Evolutionary conservation across 2,888 invertebrate species (phyloP).

Genomic region (Crepidodera aurea): DNA sequence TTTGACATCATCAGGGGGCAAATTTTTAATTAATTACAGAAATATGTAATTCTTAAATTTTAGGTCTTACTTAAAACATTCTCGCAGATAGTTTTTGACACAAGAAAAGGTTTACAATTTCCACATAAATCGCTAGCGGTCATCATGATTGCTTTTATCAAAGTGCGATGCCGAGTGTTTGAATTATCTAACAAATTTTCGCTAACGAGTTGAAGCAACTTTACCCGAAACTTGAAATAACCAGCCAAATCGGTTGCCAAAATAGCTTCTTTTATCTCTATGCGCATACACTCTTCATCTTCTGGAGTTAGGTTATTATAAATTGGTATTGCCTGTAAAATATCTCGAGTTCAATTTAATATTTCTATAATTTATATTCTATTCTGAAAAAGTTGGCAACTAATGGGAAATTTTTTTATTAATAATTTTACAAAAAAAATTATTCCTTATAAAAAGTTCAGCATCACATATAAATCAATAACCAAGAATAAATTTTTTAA

Average conservation of each 20-base stretch:
- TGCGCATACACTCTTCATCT: conserved; percentile 61
- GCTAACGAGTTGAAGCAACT: conserved; percentile 64
- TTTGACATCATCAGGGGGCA: too few relatives aligned
- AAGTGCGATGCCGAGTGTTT: conserved; percentile 62
- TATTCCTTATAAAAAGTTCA: too few relatives aligned
- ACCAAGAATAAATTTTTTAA: too few relatives aligned
- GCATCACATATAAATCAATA: too few relatives aligned
- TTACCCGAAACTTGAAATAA: conserved; percentile 66
- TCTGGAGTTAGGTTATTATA: conserved; percentile 59
- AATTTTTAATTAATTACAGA: too few relatives aligned
- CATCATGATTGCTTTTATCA: conserved; percentile 68
- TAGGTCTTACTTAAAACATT: conserved; percentile 67
- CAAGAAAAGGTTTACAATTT: conserved; percentile 66
- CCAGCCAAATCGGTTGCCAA: conserved; percentile 68
- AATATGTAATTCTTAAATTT: too few relatives aligned
- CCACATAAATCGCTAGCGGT: conserved; percentile 70
- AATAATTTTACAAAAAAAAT: too few relatives aligned
- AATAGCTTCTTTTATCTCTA: conserved; percentile 67
- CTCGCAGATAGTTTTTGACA: conserved; percentile 65
- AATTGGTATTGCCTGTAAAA: conserved; percentile 64
- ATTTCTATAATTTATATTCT: too few relatives aligned
- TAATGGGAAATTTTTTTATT: too few relatives aligned
- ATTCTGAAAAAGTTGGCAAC: too few relatives aligned
- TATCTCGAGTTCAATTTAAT: too few relatives aligned
- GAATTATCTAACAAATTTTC: conserved; percentile 64